Evolutionary conservation across 2,888 invertebrate species (phyloP), one percentile per base, ranked within the genome.

Genomic region (Gordius sp.): DNA sequence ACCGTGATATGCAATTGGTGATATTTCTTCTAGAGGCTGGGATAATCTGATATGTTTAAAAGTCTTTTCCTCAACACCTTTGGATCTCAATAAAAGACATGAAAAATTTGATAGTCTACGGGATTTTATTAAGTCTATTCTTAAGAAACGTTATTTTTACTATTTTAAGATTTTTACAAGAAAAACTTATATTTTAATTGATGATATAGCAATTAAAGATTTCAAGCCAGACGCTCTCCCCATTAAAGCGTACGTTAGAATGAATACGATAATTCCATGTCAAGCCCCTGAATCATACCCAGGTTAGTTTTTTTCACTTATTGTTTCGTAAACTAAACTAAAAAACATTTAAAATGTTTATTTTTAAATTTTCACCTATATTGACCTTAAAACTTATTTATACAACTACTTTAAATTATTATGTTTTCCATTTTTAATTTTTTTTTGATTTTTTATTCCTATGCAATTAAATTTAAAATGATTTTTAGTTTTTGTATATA

Each of bases 241-340:
- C 20, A 47, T 47, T 18, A 47, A 47, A 23, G 55, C 26, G 4
- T 54, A 24, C 13, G 20, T 27, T 26, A 25, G 55, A 13, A 27
- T 4, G 8, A 54, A 54, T 23, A 20, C 55, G 2, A 54, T 54
- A 2, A 54, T 54, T 16, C 28, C 55, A 4, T 54, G 55, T 20
- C 55, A 54, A 54, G 27, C 55, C 13, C 55, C 55, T 8, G 28
- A 54, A 26, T 24, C 55, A 8, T 47, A 47, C 23, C 47, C 47
- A 47, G 47, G 47, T 47, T 47, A n/a, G 20, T n/a, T n/a, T n/a
- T n/a, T n/a, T n/a, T n/a, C n/a, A n/a, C n/a, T n/a, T n/a, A n/a
- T 33, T 33, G 8, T 33, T 33, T 8, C 39, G 39, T 33, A 47
- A 47, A 8, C 47, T 47, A n/a, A 47, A 47, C 20, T 18, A 47